Evolutionary conservation across 2,797 vertebrate species (phyloP).

Genomic region (Lagocephalus sceleratus): DNA sequence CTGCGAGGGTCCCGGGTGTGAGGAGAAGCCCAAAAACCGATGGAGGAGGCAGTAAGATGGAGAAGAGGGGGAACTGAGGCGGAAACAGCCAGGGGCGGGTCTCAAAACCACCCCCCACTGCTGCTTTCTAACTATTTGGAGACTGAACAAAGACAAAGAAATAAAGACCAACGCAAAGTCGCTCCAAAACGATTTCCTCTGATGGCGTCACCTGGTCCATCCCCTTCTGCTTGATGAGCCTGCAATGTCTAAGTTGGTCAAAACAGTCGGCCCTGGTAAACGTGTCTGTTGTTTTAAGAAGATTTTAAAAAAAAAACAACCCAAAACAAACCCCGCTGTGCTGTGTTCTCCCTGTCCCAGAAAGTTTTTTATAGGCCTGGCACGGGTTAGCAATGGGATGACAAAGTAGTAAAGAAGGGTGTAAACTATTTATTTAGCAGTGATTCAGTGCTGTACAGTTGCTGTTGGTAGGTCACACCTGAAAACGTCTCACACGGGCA

Average conservation of each 20-base stretch:
- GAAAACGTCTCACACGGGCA: conserved; percentile 17
- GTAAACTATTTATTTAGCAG: conserved; percentile 10
- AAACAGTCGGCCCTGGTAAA: no score
- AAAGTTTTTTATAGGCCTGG: not conserved
- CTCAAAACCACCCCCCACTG: no score
- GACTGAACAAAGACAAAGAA: conserved; percentile 9
- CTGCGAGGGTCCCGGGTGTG: conserved; percentile 57
- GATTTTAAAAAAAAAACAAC: no score
- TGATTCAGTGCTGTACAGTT: conserved; percentile 8
- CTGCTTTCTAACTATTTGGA: conserved; percentile 3
- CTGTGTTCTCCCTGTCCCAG: conserved; percentile 30
- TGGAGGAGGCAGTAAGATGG: conserved; percentile 75
- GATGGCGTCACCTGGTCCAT: no score
- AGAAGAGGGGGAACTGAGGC: not conserved
- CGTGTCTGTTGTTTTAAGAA: no score
- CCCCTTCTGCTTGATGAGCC: no score
- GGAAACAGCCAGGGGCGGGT: no score
- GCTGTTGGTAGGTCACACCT: no score
- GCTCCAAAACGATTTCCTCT: no score
- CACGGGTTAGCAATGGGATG: not conserved
- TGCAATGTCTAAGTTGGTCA: no score
- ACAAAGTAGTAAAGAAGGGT: conserved; percentile 9
- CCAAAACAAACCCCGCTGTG: conserved; percentile 4
- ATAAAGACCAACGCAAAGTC: not conserved
- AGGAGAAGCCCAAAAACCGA: conserved; percentile 72